Base-by-base conservation (phyloP, 2,797 vertebrate genomes). In the Mormyrus proboscirostris region DNA sequence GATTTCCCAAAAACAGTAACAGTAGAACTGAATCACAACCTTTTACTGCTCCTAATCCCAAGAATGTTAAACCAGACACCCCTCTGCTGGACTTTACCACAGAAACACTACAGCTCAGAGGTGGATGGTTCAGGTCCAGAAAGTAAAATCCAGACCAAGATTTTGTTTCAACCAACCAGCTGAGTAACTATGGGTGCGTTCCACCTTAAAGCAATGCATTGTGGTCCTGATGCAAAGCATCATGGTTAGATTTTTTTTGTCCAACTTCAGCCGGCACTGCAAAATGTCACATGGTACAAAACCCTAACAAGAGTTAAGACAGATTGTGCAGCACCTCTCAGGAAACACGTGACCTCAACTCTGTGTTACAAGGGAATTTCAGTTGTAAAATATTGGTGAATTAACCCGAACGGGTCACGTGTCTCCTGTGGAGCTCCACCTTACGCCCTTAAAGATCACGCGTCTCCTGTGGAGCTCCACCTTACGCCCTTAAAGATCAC, bases 41-140 rank as follows among this genome's bases (percentile, higher is more conserved):
- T 62, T 83, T 59, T 62, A 65, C 53, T 65, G 5, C 49, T 50
- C 79, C 57, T 65, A 85, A 65, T 86, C 57, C 44, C 44, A 44
- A 44, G 55, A 85, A 89, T 55, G 62, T 86, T 86, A 85, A 89
- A 69, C 44, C 82, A 86, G 82, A 86, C 14, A 50, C 57, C 57
- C 82, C 16, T 29, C 53, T 89, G 22, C 44, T 55, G 19, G 47
- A 59, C 53, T 50, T 65, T 89, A 59, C 22, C 6, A 22, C 50
- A 85, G n/a, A 89, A 59, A 44, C 88, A 83, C 53, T 47, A 22
- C 73, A 6, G 82, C 82, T 65, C 44, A 49, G 8, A 16, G 69
- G 69, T 73, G 65, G 29, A 73, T 5, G 38, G 29, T 73, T 73
- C 65, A 16, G 65, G 65, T 73, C 12, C 65, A 69, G 65, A 12